Evolutionary conservation across 2,888 invertebrate species (phyloP).

Genomic region (Brachyptera risi): DNA sequence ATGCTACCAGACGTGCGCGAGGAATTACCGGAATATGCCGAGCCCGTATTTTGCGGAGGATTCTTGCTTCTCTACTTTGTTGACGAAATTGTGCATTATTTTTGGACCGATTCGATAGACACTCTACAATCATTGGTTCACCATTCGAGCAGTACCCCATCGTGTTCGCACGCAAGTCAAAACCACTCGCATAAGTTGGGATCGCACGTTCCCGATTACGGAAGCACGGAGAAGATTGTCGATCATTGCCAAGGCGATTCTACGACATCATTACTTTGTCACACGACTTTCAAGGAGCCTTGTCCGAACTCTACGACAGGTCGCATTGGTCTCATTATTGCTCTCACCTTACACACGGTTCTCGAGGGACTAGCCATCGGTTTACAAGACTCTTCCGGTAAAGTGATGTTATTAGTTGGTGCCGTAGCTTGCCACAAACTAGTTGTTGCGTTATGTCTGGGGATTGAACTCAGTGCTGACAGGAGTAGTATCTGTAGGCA

Average conservation of each 20-base stretch:
- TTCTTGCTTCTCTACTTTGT: slow-evolving; percentile 68
- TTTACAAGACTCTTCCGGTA: slow-evolving; percentile 59
- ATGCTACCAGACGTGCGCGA: slow-evolving; percentile 60
- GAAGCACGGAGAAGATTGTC: not conserved
- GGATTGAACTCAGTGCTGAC: slow-evolving; percentile 56
- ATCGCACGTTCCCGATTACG: not conserved
- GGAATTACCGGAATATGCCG: slow-evolving; percentile 54
- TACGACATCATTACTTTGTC: not conserved
- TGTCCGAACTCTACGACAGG: not conserved
- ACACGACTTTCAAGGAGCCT: not conserved
- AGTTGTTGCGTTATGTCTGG: slow-evolving; percentile 77
- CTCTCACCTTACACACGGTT: slow-evolving; percentile 71
- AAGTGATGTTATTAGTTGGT: slow-evolving; percentile 61
- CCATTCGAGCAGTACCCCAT: not conserved
- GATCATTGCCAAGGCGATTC: not conserved
- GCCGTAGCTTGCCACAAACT: slow-evolving; percentile 77
- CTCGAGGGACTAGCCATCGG: slow-evolving; percentile 81
- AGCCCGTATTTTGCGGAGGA: slow-evolving; percentile 62
- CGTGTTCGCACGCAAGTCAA: not conserved
- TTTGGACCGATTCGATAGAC: not conserved
- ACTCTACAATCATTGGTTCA: not conserved
- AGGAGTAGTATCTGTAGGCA: slow-evolving; percentile 45
- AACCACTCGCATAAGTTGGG: too few species aligned
- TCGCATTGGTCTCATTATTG: slow-evolving; percentile 57
- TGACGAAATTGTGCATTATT: slow-evolving; percentile 65